Base-by-base conservation (phyloP, 1,140 invertebrate genomes). In the Battus philenor region DNA sequence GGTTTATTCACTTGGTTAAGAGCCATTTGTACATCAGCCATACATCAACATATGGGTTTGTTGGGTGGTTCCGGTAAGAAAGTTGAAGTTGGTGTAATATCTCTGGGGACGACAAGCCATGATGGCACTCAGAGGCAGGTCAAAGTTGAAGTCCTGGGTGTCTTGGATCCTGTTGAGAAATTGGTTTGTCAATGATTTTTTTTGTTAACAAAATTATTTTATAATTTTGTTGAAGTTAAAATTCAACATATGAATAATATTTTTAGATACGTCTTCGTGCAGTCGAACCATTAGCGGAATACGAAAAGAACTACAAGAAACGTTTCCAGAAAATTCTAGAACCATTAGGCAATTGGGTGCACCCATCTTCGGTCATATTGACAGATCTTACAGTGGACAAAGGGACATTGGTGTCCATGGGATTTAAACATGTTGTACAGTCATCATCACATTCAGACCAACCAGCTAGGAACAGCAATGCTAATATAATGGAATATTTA, bases 121-220 rank as follows among this genome's bases (percentile, higher is more conserved):
- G 93, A 95, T 77, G 93, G 94, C 4, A 90, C 91, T 26, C 90
- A 93, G 54, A 88, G 93, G 34, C 93, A 95, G 72, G 93, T 96
- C 0, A 95, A 95, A 79, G 94, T 97, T 4, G 94, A 97, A 84
- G 94, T 97, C 13, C 83, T 97, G 4, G 94, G 94, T 8, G 90
- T 95, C n/a, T 86, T 95, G 15, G 94, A 96, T 80, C 88, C 91
- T 26, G 81, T 89, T 12, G 89, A 89, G n/a, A 94, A 93, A 59
- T 83, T 91, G 8, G 90, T 87, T 53, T 36, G 29, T 46, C 8
- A 30, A 27, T 3, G n/a, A 34, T 43, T 31, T 20, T 26, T 26
- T 18, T 12, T 12, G 24, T 27, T 9, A 2, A 5, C 6, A 27
- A 27, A 27, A 27, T n/a, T 27, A 27, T 27, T 27, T 2, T 27